A percentile compares a stretch with the other conserved stretches of the same genome.
These are phyloP conservation scores for Anas flavirostris DNA, from an alignment of 2,797 vertebrate species.

Conservation along the genomic window DNA sequence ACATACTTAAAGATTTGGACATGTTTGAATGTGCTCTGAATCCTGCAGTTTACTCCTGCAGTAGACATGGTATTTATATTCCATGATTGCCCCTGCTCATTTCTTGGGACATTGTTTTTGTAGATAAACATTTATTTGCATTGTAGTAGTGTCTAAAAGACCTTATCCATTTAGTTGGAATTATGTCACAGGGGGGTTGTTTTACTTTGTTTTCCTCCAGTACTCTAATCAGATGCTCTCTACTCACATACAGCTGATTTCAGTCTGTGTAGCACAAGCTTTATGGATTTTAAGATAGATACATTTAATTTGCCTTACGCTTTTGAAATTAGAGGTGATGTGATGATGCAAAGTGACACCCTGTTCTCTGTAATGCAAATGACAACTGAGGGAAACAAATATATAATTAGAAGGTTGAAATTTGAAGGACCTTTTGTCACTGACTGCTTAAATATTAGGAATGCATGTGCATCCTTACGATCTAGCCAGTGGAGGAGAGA, in stretches of 20 bases:
- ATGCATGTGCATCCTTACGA: not conserved
- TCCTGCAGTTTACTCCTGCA: not conserved
- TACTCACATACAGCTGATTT: not conserved
- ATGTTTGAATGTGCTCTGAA: not conserved
- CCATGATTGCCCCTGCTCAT: not conserved
- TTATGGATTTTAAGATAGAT: not conserved
- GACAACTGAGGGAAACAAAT: not conserved
- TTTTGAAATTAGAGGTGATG: not conserved
- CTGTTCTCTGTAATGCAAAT: not conserved
- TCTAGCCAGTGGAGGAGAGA: not conserved
- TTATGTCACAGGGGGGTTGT: not conserved
- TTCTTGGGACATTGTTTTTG: not conserved
- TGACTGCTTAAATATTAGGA: not conserved
- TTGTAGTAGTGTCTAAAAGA: not conserved
- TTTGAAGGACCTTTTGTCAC: not conserved
- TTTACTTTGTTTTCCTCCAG: not conserved
- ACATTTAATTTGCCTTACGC: not conserved
- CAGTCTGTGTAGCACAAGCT: not conserved
- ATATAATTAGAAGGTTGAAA: not conserved
- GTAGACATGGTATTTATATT: not conserved
- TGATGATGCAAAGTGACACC: not conserved
- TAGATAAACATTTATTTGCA: not conserved
- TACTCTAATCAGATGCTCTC: not conserved
- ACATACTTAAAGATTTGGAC: constrained; percentile 5
- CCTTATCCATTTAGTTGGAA: not conserved